Evolutionary conservation across 1,140 invertebrate species (phyloP).

Genomic region (Chironomus tepperi): DNA sequence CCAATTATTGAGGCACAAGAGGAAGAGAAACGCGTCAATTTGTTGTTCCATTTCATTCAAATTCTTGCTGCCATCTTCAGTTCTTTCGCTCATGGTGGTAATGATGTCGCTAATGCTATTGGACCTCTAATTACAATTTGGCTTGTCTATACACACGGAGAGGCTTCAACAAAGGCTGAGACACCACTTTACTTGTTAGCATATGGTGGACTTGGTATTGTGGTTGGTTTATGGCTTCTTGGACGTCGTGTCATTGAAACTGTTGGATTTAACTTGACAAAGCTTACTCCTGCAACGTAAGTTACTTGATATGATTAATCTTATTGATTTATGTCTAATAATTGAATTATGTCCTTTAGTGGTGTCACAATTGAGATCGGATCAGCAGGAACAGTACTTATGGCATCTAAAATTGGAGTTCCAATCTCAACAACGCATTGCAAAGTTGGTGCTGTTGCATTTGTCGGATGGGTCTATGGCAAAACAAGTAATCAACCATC

Average conservation of each 20-base stretch:
- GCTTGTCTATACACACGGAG: conserved; percentile 75
- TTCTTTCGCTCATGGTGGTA: conserved; percentile 96
- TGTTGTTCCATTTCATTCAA: conserved; percentile 90
- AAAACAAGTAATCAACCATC: conserved; percentile 33
- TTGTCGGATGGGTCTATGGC: conserved; percentile 59
- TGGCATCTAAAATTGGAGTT: conserved; percentile 91
- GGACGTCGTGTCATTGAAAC: conserved; percentile 93
- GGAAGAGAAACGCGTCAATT: conserved; percentile 45
- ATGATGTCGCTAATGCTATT: conserved; percentile 98
- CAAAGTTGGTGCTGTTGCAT: conserved; percentile 94
- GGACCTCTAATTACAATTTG: conserved; percentile 94
- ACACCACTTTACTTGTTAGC: conserved; percentile 86
- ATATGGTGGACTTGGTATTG: conserved; percentile 93
- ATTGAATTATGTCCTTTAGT: conserved; percentile 42
- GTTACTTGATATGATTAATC: conserved; percentile 30
- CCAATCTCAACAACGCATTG: conserved; percentile 98
- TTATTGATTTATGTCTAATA: background rate
- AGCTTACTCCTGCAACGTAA: conserved; percentile 92
- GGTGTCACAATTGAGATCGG: conserved; percentile 97
- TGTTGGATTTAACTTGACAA: conserved; percentile 92
- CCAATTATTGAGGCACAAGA: conserved; percentile 49
- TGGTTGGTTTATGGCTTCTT: conserved; percentile 91
- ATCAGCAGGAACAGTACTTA: conserved; percentile 86
- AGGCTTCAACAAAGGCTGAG: conserved; percentile 67
- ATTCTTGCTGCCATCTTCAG: conserved; percentile 94